These are phyloP conservation scores for Dynastes tityus DNA, from an alignment of 2,888 invertebrate species.

Conservation along the genomic window DNA sequence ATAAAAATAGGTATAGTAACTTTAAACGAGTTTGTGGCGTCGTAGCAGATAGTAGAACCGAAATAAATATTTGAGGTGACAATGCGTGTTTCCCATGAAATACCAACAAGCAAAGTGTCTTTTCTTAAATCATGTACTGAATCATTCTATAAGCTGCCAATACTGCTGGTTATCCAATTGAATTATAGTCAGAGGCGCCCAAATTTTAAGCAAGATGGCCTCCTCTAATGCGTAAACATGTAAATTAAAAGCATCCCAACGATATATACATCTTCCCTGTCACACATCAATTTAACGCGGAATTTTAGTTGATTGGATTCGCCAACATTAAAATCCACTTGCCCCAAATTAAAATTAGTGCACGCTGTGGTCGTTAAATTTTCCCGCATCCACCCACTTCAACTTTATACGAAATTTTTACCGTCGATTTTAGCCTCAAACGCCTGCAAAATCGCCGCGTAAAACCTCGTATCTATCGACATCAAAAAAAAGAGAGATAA, in stretches of 20 bases:
- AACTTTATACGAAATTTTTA: slow-evolving; percentile 20
- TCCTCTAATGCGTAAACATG: background rate
- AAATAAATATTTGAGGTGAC: too few species aligned
- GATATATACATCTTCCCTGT: background rate
- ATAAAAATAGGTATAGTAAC: too few species aligned
- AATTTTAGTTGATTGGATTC: background rate
- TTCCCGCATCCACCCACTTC: background rate
- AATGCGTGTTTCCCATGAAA: too few species aligned
- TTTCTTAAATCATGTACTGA: background rate
- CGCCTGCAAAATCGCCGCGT: slow-evolving; percentile 7
- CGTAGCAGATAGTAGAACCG: too few species aligned
- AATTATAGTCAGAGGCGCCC: background rate
- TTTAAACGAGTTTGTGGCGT: too few species aligned
- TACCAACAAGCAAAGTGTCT: too few species aligned
- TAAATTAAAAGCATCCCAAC: slow-evolving; percentile 2
- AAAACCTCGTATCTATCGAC: slow-evolving; percentile 7
- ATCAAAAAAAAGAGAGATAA: background rate
- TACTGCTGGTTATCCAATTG: background rate
- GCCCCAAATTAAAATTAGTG: slow-evolving; percentile 26
- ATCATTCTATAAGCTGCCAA: background rate
- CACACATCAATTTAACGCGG: background rate
- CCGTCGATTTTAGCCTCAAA: slow-evolving; percentile 22
- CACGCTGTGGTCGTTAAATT: slow-evolving; percentile 14
- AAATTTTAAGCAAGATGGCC: background rate
- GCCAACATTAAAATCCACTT: slow-evolving; percentile 37